Conservation (phyloP, 2,888 invertebrate species). For the Zonitis immaculata region DNA sequence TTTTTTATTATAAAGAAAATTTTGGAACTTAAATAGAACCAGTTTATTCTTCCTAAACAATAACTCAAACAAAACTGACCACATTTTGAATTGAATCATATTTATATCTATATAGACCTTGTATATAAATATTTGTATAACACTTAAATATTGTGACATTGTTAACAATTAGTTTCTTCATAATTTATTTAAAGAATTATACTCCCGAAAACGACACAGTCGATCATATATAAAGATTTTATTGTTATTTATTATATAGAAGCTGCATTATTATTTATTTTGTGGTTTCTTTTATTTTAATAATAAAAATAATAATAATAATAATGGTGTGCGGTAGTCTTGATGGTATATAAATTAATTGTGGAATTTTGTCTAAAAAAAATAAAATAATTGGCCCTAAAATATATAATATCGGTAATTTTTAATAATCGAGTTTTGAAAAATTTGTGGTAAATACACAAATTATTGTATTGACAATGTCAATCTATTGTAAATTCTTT, state of each 20-base stretch:
- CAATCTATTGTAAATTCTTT: slow-evolving; percentile 43
- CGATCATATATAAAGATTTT: too few species aligned
- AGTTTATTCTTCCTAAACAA: slow-evolving; percentile 21
- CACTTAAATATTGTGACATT: slow-evolving; percentile 19
- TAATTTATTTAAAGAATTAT: neutral
- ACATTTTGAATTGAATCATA: slow-evolving; percentile 15
- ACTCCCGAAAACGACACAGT: neutral
- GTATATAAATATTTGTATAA: slow-evolving; percentile 31
- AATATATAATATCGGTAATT: slow-evolving; percentile 10
- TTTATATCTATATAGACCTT: slow-evolving; percentile 26
- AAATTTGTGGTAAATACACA: slow-evolving; percentile 43
- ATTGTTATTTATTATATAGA: too few species aligned
- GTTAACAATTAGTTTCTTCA: slow-evolving; percentile 8
- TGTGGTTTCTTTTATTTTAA: neutral
- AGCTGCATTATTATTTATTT: neutral
- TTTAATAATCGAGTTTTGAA: slow-evolving; percentile 19
- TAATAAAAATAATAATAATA: too few species aligned
- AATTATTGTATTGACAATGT: slow-evolving; percentile 48
- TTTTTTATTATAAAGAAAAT: slow-evolving; percentile 3
- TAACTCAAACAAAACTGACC: slow-evolving; percentile 20
- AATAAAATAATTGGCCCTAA: neutral
- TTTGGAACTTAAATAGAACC: neutral
- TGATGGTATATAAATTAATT: neutral
- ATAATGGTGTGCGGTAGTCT: neutral
- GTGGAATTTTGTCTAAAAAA: neutral